Evolutionary conservation across 2,113 vertebrate genomes (phyloP).

Genomic region (Microtus oregoni): DNA sequence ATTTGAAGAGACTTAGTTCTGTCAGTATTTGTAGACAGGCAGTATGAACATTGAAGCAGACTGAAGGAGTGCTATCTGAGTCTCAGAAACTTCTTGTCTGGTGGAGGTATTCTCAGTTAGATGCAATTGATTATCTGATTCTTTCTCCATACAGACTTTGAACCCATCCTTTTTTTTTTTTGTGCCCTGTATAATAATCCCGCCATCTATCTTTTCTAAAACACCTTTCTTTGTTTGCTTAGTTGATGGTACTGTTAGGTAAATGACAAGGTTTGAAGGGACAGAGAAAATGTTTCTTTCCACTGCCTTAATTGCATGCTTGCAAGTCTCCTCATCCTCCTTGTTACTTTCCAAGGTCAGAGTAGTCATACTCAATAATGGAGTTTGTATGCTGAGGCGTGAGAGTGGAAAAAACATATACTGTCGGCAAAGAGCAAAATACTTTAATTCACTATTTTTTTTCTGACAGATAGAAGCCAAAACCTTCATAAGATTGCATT

Average conservation of each 20-base stretch:
- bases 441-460: constrained; percentile 64
- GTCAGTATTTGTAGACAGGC: neutral
- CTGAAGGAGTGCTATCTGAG: neutral
- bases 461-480: constrained; percentile 52
- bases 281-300: neutral
- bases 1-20: neutral
- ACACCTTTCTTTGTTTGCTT: constrained; percentile 45
- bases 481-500: constrained; percentile 74
- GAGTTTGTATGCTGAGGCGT: neutral
- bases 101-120: neutral
- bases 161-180: neutral
- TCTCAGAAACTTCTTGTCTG: neutral
- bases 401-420: constrained; percentile 40
- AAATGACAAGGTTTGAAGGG: constrained; percentile 2
- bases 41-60: neutral
- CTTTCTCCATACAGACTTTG: neutral
- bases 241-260: neutral
- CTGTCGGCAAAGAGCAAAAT: constrained; percentile 20
- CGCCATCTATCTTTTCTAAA: neutral
- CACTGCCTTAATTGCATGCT: neutral
- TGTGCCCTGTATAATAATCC: constrained; percentile 1
- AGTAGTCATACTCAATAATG: neutral
- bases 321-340: neutral
- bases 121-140: neutral
- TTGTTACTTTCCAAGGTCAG: constrained; percentile 21